Conservation (phyloP, 2,113 vertebrate genomes). For the Azemiops feae region DNA sequence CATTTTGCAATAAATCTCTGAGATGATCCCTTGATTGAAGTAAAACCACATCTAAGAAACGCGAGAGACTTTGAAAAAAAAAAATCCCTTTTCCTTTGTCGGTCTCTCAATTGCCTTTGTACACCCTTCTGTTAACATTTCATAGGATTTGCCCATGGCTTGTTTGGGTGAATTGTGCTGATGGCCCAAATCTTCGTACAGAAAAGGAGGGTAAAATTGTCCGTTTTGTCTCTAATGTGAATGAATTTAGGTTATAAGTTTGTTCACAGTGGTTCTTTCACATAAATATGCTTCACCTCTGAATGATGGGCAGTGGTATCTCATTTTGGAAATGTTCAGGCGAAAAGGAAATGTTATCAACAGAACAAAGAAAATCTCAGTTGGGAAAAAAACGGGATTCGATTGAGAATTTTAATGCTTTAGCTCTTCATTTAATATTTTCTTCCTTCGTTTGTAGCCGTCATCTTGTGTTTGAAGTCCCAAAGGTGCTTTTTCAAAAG, state of each 20-base stretch:
- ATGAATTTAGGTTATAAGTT: not conserved
- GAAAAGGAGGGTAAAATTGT: not conserved
- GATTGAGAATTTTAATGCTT: not conserved
- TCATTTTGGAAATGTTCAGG: not conserved
- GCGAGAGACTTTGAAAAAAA: not conserved
- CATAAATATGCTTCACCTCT: not conserved
- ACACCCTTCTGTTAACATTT: accelerated
- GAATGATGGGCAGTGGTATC: not conserved
- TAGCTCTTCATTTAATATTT: not conserved
- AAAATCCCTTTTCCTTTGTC: not conserved
- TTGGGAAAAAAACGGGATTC: not conserved
- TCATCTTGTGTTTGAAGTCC: slow-evolving; percentile 28
- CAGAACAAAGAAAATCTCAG: slow-evolving; percentile 1
- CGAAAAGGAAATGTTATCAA: not conserved
- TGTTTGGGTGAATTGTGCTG: not conserved
- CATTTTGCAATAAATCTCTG: not conserved
- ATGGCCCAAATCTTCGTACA: not conserved
- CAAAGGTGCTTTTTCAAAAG: not conserved
- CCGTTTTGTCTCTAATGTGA: not conserved
- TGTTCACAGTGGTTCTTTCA: not conserved
- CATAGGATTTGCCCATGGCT: not conserved
- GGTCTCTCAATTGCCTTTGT: not conserved
- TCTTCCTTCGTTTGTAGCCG: not conserved
- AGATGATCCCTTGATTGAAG: not conserved
- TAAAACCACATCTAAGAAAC: not conserved